Conservation (phyloP, 2,113 vertebrate genomes). For the Pterocles gutturalis region DNA sequence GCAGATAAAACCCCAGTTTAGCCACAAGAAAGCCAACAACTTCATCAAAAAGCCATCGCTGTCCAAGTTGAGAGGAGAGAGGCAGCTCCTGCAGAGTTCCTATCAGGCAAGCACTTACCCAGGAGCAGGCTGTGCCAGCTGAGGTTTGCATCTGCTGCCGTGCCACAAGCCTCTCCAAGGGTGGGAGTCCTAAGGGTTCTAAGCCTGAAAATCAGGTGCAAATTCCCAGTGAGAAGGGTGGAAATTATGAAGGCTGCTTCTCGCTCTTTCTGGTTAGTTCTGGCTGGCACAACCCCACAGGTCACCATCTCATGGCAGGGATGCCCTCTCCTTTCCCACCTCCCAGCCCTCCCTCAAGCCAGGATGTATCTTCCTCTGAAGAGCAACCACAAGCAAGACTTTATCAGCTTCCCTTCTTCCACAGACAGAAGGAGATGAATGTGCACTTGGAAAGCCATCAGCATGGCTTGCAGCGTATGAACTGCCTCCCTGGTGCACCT, state of each 20-base stretch:
- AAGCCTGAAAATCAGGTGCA: neutral
- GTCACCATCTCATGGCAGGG: neutral
- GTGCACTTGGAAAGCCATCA: conserved; percentile 25
- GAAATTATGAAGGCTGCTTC: neutral
- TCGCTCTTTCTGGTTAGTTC: neutral
- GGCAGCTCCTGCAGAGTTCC: neutral
- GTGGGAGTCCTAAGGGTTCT: neutral
- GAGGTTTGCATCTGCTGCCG: neutral
- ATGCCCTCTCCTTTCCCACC: neutral
- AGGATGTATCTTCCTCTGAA: neutral
- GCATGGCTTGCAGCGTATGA: neutral
- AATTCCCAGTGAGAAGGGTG: neutral
- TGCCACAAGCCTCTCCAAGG: neutral
- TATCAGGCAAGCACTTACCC: neutral
- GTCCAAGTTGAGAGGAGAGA: neutral
- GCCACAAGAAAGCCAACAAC: neutral
- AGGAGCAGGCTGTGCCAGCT: neutral
- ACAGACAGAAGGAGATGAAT: conserved; percentile 20
- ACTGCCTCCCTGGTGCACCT: neutral
- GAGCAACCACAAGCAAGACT: neutral
- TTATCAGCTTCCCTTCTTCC: neutral
- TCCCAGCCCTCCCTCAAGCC: neutral
- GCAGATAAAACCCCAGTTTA: neutral
- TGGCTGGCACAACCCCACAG: neutral
- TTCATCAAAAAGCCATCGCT: neutral